Conservation (phyloP, 2,888 invertebrate genomes). For the Leucophenga maculata region DNA sequence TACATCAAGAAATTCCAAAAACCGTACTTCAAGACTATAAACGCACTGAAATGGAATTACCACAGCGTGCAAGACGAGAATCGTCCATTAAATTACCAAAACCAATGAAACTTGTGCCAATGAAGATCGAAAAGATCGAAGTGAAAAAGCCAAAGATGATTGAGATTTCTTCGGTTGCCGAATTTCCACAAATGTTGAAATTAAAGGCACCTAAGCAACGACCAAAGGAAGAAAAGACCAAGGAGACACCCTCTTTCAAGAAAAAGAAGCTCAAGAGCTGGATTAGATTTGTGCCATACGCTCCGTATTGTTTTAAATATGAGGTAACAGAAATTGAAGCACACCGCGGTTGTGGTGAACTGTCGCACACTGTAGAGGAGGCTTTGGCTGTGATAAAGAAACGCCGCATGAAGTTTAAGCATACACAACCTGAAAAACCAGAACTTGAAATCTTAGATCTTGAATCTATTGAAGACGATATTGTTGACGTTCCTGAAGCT, state of each 20-base stretch:
- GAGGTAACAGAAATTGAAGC: constrained; percentile 69
- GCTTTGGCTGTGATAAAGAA: constrained; percentile 78
- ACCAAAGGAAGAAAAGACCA: constrained; percentile 73
- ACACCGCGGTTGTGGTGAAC: constrained; percentile 76
- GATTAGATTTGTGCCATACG: constrained; percentile 78
- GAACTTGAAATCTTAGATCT: constrained; percentile 42
- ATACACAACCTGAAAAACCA: constrained; percentile 76
- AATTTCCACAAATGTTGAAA: constrained; percentile 79
- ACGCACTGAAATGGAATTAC: constrained; percentile 68
- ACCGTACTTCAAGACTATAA: constrained; percentile 71
- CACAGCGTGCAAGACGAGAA: constrained; percentile 64
- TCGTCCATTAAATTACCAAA: constrained; percentile 53
- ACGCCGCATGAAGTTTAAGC: constrained; percentile 75
- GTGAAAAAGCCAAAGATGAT: constrained; percentile 76
- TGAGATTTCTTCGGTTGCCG: constrained; percentile 76
- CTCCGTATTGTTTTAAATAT: constrained; percentile 73
- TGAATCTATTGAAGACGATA: constrained; percentile 56
- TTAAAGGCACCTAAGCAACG: constrained; percentile 73
- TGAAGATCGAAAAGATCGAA: constrained; percentile 77
- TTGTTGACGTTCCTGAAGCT: constrained; percentile 46
- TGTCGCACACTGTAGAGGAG: constrained; percentile 81
- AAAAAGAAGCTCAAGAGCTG: constrained; percentile 82
- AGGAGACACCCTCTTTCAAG: constrained; percentile 75
- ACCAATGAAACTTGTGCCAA: constrained; percentile 71
- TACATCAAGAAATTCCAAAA: constrained; percentile 71